A percentile compares a stretch with the other conserved stretches of the same genome.
These are phyloP conservation scores for Rhinogobius similis DNA, from an alignment of 2,113 vertebrate genomes.

Conservation along the genomic window DNA sequence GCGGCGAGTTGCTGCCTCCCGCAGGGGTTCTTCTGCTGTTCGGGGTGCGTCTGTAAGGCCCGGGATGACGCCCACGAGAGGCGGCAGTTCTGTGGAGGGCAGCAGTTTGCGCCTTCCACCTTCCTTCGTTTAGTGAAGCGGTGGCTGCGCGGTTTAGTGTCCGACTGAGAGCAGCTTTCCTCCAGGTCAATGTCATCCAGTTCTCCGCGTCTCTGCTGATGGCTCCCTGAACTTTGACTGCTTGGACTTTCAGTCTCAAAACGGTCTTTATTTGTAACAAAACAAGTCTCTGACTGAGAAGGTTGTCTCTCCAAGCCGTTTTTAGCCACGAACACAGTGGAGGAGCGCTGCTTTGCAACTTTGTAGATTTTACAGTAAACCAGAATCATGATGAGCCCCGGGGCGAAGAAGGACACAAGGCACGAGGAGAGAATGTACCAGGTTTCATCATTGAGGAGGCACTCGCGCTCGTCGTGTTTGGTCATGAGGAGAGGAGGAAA, in stretches of 20 bases:
- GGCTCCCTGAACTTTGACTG: conserved; percentile 73
- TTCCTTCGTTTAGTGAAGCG: conserved; percentile 72
- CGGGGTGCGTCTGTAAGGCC: conserved; percentile 65
- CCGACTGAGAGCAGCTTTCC: conserved; percentile 75
- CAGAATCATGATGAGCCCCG: conserved; percentile 87
- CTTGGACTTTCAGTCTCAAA: conserved; percentile 77
- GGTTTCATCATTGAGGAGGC: conserved; percentile 86
- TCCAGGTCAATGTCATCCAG: conserved; percentile 81
- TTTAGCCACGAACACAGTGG: conserved; percentile 80
- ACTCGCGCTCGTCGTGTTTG: conserved; percentile 76
- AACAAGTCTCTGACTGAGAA: conserved; percentile 79
- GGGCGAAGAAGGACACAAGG: conserved; percentile 86
- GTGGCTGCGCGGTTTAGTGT: conserved; percentile 67
- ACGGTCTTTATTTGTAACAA: conserved; percentile 71
- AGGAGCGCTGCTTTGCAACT: conserved; percentile 81
- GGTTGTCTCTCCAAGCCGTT: conserved; percentile 75
- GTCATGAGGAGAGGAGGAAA: conserved; percentile 86
- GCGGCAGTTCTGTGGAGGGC: conserved; percentile 70
- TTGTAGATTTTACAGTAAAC: conserved; percentile 90
- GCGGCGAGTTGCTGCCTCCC: conserved; percentile 67
- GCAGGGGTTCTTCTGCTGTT: conserved; percentile 68
- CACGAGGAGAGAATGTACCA: conserved; percentile 92
- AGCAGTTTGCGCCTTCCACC: conserved; percentile 70
- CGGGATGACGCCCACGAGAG: conserved; percentile 63
- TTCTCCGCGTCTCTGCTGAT: conserved; percentile 76